These are phyloP conservation scores for Bombyx mandarina DNA, from an alignment of 1,140 invertebrate species.

Conservation along the genomic window DNA sequence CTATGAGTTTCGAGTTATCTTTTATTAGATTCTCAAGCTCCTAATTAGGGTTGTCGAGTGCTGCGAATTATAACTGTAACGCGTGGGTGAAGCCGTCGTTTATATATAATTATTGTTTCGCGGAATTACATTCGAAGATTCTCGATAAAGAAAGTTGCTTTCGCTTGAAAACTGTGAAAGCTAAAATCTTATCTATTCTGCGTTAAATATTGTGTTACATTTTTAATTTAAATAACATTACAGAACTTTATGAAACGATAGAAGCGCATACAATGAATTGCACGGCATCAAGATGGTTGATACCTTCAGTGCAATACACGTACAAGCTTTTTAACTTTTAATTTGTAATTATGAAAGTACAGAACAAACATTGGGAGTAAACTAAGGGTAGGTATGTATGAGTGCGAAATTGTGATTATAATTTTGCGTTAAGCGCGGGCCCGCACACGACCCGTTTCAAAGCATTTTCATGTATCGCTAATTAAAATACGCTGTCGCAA, in stretches of 20 bases:
- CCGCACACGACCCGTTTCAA: conserved; percentile 44
- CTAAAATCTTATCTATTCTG: too few relatives aligned
- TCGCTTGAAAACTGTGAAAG: too few relatives aligned
- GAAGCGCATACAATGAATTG: background rate
- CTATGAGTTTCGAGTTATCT: conserved; percentile 56
- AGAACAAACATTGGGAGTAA: conserved; percentile 31
- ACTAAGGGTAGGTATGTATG: conserved; percentile 29
- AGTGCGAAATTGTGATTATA: conserved; percentile 49
- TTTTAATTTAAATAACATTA: too few relatives aligned
- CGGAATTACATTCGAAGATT: too few relatives aligned
- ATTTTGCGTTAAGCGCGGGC: conserved; percentile 41
- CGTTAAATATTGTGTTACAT: too few relatives aligned
- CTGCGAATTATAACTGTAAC: conserved; percentile 49
- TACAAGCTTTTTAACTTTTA: conserved; percentile 29
- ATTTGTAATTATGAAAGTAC: conserved; percentile 26
- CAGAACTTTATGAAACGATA: too few relatives aligned
- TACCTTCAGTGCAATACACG: conserved; percentile 10
- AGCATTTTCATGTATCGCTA: conserved; percentile 69
- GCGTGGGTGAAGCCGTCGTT: background rate
- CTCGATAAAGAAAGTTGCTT: too few relatives aligned
- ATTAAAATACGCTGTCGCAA: conserved; percentile 67
- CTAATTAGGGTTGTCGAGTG: conserved; percentile 63
- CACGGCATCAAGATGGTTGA: background rate
- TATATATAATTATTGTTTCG: too few relatives aligned
- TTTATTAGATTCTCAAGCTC: conserved; percentile 60